Evolutionary conservation across 2,797 vertebrate genomes (phyloP).

Genomic region (Scolopax rusticola): DNA sequence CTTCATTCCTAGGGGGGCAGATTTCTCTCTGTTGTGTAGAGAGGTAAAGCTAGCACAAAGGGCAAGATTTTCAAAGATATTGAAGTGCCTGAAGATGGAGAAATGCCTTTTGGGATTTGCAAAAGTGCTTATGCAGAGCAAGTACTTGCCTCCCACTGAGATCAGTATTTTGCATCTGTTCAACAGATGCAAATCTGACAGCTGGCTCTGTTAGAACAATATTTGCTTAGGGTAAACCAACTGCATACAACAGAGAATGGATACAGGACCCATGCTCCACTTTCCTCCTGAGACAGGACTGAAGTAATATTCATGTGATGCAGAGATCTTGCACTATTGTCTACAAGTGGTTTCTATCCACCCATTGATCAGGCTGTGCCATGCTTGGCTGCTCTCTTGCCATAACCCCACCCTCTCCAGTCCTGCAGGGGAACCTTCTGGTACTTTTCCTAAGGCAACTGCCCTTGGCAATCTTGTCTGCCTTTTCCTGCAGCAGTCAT

Average conservation of each 20-base stretch:
- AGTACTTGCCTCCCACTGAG: conserved; percentile 65
- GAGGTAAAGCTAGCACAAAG: conserved; percentile 60
- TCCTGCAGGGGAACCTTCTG: neutral
- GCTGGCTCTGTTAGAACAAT: conserved; percentile 66
- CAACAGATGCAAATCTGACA: conserved; percentile 72
- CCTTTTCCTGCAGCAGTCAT: neutral
- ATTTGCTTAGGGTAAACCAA: conserved; percentile 63
- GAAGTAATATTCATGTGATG: neutral
- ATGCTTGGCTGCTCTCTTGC: neutral
- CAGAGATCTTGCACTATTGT: neutral
- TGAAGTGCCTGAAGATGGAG: conserved; percentile 60
- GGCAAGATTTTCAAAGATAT: conserved; percentile 64
- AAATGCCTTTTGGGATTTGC: conserved; percentile 65
- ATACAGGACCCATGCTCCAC: neutral
- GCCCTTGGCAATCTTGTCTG: neutral
- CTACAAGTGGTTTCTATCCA: neutral
- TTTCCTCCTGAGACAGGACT: neutral
- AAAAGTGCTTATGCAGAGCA: conserved; percentile 65
- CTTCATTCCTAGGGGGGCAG: conserved; percentile 36
- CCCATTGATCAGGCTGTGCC: neutral
- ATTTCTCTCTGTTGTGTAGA: conserved; percentile 37
- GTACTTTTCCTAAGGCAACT: neutral
- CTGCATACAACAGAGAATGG: neutral
- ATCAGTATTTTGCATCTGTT: conserved; percentile 69
- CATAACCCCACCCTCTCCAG: neutral